Evolutionary conservation across 2,888 invertebrate genomes (phyloP), one percentile per base, ranked within the genome.

Genomic region (Amphipyra berbera): DNA sequence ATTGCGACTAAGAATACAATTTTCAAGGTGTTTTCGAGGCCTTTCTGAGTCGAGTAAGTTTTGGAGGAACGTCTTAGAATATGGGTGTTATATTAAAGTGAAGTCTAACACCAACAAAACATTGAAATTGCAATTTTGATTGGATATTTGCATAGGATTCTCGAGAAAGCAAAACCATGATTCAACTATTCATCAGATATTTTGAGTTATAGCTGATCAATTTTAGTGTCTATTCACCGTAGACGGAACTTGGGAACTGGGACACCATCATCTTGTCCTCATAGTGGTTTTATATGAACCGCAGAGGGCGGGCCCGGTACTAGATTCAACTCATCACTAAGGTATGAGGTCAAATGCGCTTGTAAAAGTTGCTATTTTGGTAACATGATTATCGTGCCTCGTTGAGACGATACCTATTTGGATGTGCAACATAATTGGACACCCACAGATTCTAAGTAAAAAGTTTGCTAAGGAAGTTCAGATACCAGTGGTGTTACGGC

Each of bases 171-270:
- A 49, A 30, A 27, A 13, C 37, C 37, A 41, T 41, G 45, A 46
- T 66, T 44, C 44, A 52, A 6, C 33, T 49, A 33, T 53, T 58
- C 44, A 12, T 35, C 13, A 68, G 49, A 68, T 47, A 64, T 58
- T 48, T 49, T 47, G 38, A 60, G 21, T 68, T 68, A 72, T 56
- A 65, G 54, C 47, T 57, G 61, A 69, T 76, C 58, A 63, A 50
- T 59, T 69, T 78, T 67, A 75, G 75, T 78, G 55, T 47, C 44
- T 67, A 78, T 68, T 72, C 78, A 73, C 64, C 41, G 70, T 68
- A 85, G 81, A 76, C 88, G 88, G 89, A 88, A 79, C 88, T 83
- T 61, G 79, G 69, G 75, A 88, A 87, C 83, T 80, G 65, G 87
- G 80, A 83, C 88, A 74, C 60, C 38, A 81, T 76, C 71, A 78